phyloP scores from a whole-genome alignment of 2,797 vertebrate species.

The Trichosurus vulpecula region DNA sequence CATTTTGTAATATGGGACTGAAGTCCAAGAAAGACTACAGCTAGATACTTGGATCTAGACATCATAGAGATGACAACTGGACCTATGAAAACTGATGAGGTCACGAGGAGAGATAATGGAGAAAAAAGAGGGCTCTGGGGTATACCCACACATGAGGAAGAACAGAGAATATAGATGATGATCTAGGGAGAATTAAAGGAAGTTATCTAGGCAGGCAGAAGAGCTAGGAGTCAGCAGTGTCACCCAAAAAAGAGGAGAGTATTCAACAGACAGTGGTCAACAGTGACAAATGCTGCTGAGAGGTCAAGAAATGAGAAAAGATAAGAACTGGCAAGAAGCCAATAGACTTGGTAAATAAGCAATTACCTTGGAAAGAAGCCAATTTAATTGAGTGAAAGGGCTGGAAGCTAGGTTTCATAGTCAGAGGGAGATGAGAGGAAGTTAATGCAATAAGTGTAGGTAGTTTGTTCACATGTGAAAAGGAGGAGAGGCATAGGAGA shows the following conservation, averaged over 20 bases:
- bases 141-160: neutral
- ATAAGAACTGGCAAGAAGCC: neutral
- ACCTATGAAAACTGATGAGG: neutral
- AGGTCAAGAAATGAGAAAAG: neutral
- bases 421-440: neutral
- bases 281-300: neutral
- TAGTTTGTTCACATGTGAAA: neutral
- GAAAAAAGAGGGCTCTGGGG: neutral
- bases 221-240: neutral
- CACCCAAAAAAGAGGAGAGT: neutral
- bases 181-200: too few relatives aligned
- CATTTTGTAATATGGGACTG: neutral
- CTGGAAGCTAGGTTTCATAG: neutral
- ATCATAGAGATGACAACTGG: neutral
- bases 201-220: neutral
- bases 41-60: neutral
- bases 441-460: neutral
- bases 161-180: neutral
- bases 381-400: neutral
- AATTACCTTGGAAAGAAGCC: neutral
- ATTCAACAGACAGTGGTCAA: neutral
- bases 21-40: neutral
- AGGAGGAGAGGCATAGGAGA: neutral
- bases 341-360: neutral
- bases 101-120: neutral